A percentile compares a stretch with the other conserved stretches of the same genome.
Evolutionary conservation across 2,888 invertebrate genomes (phyloP).

Genomic region (Amphimallon solstitiale): DNA sequence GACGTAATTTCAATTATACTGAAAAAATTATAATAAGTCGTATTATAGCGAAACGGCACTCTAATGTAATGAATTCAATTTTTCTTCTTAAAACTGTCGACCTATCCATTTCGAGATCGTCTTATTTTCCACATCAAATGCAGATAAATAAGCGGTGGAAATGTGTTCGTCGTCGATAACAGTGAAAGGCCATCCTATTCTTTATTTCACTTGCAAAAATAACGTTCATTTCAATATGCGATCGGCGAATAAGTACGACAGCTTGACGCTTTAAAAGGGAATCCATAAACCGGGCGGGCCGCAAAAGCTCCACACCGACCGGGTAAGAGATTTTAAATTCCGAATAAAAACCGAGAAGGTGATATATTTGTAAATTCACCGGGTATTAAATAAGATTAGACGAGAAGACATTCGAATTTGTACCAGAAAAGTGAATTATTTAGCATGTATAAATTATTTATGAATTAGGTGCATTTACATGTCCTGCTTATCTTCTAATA

Average conservation of each 20-base stretch:
- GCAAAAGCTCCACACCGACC: slow-evolving; percentile 1
- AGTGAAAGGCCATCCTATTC: slow-evolving; percentile 55
- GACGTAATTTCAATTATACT: too few species aligned
- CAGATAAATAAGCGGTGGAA: slow-evolving; percentile 54
- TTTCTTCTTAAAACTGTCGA: too few species aligned
- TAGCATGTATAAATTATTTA: slow-evolving; percentile 24
- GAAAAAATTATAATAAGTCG: too few species aligned
- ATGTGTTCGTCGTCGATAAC: slow-evolving; percentile 56
- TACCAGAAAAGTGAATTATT: slow-evolving; percentile 26
- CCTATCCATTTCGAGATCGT: background rate
- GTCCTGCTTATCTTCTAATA: too few species aligned
- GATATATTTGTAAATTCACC: background rate
- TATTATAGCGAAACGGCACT: too few species aligned
- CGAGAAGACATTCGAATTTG: slow-evolving; percentile 14
- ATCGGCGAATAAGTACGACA: slow-evolving; percentile 49
- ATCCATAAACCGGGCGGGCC: background rate
- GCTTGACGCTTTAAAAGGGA: slow-evolving; percentile 44
- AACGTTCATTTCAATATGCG: slow-evolving; percentile 51
- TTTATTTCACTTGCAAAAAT: slow-evolving; percentile 59
- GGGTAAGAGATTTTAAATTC: slow-evolving; percentile 8
- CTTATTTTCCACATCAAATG: slow-evolving; percentile 45
- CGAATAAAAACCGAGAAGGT: background rate
- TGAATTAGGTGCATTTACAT: slow-evolving; percentile 20
- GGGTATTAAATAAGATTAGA: slow-evolving; percentile 17
- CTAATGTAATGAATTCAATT: too few species aligned